A percentile compares a stretch with the other conserved stretches of the same genome.
phyloP scores from a whole-genome alignment of 2,113 vertebrate genomes.

The Panthera tigris region DNA sequence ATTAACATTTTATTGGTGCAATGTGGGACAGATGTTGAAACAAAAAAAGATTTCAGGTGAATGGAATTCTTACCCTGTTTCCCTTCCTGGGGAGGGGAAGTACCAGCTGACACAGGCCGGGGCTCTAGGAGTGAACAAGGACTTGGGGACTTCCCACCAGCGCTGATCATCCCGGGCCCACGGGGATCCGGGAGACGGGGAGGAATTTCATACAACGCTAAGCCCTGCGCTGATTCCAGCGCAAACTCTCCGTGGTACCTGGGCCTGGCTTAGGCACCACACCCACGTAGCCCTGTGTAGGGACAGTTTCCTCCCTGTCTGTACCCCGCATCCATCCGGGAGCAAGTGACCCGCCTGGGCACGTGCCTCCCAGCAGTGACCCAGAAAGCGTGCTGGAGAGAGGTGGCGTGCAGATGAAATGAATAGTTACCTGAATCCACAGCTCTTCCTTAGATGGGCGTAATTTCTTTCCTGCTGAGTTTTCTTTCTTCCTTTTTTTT shows the following conservation, averaged over 20 bases:
- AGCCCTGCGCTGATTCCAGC: not conserved
- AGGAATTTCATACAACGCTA: not conserved
- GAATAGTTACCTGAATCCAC: not conserved
- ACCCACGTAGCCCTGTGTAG: not conserved
- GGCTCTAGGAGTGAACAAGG: not conserved
- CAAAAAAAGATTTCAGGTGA: not conserved
- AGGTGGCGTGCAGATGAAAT: not conserved
- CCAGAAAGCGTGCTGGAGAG: not conserved
- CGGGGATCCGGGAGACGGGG: not conserved
- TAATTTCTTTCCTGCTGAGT: not conserved
- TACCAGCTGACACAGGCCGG: too few relatives aligned
- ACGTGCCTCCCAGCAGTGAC: not conserved
- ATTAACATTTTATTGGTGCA: not conserved
- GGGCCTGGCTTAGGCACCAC: too few relatives aligned
- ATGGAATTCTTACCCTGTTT: not conserved
- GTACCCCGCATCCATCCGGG: accelerated
- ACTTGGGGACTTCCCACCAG: not conserved
- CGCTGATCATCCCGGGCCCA: not conserved
- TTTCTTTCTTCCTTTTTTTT: not conserved
- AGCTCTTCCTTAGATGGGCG: not conserved
- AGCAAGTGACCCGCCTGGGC: not conserved
- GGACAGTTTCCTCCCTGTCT: not conserved
- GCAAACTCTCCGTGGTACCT: not conserved
- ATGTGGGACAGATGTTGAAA: not conserved
- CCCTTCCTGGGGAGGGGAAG: not conserved